phyloP scores from a whole-genome alignment of 2,113 vertebrate species.

The Porphyrio hochstetteri region DNA sequence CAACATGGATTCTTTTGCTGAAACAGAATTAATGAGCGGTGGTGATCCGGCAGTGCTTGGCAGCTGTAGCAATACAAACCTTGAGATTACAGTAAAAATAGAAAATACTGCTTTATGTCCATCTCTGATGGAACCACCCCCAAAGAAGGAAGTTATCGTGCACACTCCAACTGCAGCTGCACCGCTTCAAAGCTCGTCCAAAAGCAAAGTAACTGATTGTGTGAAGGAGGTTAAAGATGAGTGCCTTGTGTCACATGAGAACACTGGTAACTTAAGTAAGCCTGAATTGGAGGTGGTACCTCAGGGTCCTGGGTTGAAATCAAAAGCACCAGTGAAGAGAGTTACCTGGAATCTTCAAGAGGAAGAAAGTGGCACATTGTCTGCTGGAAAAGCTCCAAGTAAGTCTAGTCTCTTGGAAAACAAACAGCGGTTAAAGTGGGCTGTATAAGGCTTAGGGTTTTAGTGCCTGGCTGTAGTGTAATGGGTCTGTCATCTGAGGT shows the following conservation, averaged over 20 bases:
- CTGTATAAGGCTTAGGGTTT: not conserved
- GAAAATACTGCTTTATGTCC: constrained; percentile 46
- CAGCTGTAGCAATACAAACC: constrained; percentile 44
- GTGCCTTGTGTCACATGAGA: not conserved
- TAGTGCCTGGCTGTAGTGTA: not conserved
- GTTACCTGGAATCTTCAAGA: constrained; percentile 97
- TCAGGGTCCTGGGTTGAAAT: constrained; percentile 65
- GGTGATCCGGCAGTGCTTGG: not conserved
- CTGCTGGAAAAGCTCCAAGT: constrained; percentile 81
- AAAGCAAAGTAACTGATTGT: not conserved
- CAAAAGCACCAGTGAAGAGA: constrained; percentile 87
- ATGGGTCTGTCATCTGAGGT: not conserved
- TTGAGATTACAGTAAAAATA: constrained; percentile 61
- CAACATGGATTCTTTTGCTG: constrained; percentile 57
- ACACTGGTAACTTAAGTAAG: constrained; percentile 6
- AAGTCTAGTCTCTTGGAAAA: constrained; percentile 57
- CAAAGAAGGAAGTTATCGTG: constrained; percentile 50
- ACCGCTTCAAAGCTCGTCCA: not conserved
- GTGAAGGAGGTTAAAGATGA: constrained; percentile 42
- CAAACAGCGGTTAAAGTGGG: not conserved
- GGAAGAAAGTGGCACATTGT: constrained; percentile 56
- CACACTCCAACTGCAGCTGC: not conserved
- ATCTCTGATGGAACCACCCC: constrained; percentile 25
- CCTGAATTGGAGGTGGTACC: constrained; percentile 50
- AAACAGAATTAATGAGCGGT: not conserved